Evolutionary conservation across 2,113 vertebrate species (phyloP).

Genomic region (Fulmarus glacialis): DNA sequence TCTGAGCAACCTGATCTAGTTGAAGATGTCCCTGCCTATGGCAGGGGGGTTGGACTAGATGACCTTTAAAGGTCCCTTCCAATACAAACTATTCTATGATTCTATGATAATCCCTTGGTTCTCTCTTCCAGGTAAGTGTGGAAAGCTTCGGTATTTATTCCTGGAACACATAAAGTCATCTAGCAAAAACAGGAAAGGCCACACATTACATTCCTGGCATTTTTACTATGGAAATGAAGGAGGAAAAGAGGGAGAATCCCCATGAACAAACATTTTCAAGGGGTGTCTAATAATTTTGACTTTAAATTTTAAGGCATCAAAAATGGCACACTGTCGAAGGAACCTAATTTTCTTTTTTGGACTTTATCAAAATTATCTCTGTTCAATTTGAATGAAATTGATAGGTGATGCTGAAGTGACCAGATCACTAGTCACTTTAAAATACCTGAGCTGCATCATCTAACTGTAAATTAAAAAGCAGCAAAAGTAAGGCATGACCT

Average conservation of each 20-base stretch:
- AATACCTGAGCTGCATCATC: background rate
- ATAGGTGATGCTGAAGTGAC: background rate
- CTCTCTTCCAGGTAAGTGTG: background rate
- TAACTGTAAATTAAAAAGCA: background rate
- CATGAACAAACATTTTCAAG: background rate
- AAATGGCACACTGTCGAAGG: background rate
- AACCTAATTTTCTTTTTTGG: background rate
- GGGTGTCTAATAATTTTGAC: background rate
- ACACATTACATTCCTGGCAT: background rate
- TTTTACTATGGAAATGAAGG: background rate
- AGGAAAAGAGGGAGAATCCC: background rate
- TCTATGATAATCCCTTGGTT: background rate
- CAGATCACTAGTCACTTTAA: background rate
- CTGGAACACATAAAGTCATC: background rate
- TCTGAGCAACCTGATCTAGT: no score
- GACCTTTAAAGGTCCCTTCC: no score
- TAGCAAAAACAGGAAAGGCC: background rate
- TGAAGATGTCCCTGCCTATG: no score
- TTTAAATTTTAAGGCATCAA: background rate
- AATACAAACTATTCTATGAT: no score
- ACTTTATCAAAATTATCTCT: background rate
- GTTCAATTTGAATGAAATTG: background rate
- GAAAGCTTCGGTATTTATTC: background rate
- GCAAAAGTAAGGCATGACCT: background rate
- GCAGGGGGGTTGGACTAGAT: no score